A percentile compares a stretch with the other conserved stretches of the same genome.
Conservation (phyloP, 2,797 vertebrate genomes). For the Dendrocincla tyrannina region DNA sequence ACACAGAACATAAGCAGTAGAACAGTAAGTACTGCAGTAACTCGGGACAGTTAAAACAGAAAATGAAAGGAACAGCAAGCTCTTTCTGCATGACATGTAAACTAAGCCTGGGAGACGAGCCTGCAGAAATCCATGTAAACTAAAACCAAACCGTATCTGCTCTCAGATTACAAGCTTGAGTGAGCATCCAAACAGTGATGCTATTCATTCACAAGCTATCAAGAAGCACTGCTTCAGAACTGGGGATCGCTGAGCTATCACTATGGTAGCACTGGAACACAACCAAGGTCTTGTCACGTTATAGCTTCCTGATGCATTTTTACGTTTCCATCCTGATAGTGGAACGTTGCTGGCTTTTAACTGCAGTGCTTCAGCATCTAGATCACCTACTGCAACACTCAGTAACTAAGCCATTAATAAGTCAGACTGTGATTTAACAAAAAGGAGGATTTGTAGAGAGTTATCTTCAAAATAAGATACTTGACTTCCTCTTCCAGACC, state of each 20-base stretch:
- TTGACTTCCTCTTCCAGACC: background rate
- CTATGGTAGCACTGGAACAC: background rate
- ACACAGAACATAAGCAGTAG: background rate
- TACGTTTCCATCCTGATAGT: background rate
- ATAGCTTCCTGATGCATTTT: background rate
- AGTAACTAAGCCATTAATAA: background rate
- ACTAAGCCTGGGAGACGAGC: background rate
- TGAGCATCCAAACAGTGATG: background rate
- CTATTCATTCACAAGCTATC: constrained; percentile 1
- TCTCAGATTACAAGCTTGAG: constrained; percentile 19
- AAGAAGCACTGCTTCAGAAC: background rate
- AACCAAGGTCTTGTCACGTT: background rate
- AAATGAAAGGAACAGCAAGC: background rate
- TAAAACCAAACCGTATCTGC: background rate
- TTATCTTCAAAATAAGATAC: background rate
- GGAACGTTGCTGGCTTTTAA: background rate
- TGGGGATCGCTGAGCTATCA: background rate
- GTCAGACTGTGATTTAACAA: background rate
- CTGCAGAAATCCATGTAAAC: background rate
- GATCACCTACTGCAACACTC: background rate
- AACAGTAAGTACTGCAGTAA: background rate
- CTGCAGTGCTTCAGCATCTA: background rate
- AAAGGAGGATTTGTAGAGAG: background rate
- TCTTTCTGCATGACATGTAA: background rate
- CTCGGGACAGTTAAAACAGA: background rate